phyloP scores from a whole-genome alignment of 2,888 invertebrate genomes.

The Uloborus plumipes region DNA sequence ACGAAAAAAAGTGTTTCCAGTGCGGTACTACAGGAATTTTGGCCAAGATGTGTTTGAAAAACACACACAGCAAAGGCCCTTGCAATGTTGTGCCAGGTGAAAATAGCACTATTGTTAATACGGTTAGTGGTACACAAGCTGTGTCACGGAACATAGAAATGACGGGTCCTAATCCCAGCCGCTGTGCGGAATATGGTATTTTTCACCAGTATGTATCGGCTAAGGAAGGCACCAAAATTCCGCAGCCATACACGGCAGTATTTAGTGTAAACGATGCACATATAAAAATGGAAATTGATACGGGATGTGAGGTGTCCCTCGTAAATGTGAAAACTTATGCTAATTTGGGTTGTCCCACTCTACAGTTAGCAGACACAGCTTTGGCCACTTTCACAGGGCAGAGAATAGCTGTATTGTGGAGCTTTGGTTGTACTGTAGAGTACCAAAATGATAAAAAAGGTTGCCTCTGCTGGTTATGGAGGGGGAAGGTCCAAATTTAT shows the following conservation, averaged over 20 bases:
- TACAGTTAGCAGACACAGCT: neutral
- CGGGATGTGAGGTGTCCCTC: neutral
- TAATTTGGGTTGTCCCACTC: neutral
- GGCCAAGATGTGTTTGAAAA: constrained; percentile 4
- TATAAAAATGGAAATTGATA: neutral
- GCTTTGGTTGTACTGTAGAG: neutral
- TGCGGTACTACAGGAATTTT: neutral
- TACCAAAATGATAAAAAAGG: neutral
- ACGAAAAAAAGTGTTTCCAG: neutral
- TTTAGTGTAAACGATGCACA: neutral
- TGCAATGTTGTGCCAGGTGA: neutral
- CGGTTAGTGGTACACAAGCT: too few species aligned
- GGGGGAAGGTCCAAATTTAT: constrained; percentile 11
- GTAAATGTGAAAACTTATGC: neutral
- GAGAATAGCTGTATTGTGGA: neutral
- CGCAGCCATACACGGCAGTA: neutral
- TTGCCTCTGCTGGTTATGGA: constrained; percentile 1
- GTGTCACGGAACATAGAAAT: too few species aligned
- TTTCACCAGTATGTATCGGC: neutral
- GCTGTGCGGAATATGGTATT: neutral
- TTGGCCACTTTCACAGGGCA: neutral
- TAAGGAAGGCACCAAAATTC: neutral
- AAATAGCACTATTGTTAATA: too few species aligned
- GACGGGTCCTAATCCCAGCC: too few species aligned
- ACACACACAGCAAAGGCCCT: neutral